Evolutionary conservation across 1,140 invertebrate species (phyloP).

Genomic region (Cydia splendana): DNA sequence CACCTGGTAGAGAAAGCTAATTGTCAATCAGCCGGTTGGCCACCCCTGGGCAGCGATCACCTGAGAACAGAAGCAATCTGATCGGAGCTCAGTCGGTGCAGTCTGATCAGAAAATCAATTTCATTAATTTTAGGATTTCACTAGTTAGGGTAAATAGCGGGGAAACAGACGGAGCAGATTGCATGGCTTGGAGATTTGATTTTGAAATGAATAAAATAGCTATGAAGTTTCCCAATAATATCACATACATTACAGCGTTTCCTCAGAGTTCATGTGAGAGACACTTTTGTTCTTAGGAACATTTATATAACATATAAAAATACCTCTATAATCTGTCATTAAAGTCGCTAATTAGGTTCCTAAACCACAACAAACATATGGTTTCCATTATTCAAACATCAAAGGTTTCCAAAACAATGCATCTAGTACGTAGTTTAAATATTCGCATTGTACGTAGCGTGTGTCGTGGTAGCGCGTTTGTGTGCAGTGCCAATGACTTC

Average conservation of each 20-base stretch:
- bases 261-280: too few species aligned
- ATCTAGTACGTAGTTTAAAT: conserved; percentile 3
- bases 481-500: conserved; percentile 30
- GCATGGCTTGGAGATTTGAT: neutral
- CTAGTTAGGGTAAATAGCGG: conserved; percentile 2
- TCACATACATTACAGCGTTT: too few species aligned
- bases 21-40: conserved; percentile 56
- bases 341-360: neutral
- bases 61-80: conserved; percentile 37
- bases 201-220: neutral
- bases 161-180: neutral
- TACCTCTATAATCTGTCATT: neutral
- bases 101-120: conserved; percentile 14
- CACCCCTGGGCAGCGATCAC: conserved; percentile 40
- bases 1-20: conserved; percentile 49
- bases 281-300: too few species aligned
- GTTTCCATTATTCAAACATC: neutral
- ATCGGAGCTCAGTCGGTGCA: conserved; percentile 8
- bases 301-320: neutral
- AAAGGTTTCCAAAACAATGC: neutral
- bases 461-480: neutral
- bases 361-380: neutral
- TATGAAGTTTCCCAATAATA: neutral
- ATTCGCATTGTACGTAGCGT: neutral
- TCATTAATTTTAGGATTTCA: conserved; percentile 19